A percentile compares a stretch with the other conserved stretches of the same genome.
phyloP scores from a whole-genome alignment of 2,888 invertebrate genomes.

The Escarpia spicata region DNA sequence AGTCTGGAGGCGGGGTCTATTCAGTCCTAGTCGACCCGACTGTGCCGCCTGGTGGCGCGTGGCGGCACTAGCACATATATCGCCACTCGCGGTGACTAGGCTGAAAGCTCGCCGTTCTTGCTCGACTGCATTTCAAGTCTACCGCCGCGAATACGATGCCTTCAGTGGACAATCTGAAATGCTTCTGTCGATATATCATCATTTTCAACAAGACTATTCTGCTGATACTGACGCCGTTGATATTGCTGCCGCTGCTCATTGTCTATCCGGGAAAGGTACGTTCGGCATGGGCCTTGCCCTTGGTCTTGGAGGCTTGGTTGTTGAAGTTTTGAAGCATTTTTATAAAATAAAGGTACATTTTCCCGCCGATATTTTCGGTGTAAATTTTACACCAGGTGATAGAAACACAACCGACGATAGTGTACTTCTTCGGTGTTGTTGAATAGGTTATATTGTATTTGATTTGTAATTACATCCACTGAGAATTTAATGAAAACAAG shows the following conservation, averaged over 20 bases:
- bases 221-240: background rate
- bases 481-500: background rate
- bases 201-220: background rate
- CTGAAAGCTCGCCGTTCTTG: conserved; percentile 3
- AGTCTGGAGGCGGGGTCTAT: background rate
- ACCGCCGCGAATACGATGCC: background rate
- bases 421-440: background rate
- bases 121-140: background rate
- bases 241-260: background rate
- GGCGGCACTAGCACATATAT: background rate
- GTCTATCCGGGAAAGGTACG: background rate
- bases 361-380: background rate
- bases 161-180: background rate
- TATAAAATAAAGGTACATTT: background rate
- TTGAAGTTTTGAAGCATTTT: background rate
- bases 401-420: background rate
- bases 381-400: background rate
- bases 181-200: background rate
- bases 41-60: background rate
- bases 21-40: background rate
- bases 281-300: background rate
- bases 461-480: background rate
- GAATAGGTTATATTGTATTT: background rate
- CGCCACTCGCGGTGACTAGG: background rate
- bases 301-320: too few relatives aligned